These are phyloP conservation scores for Macrophya annulata DNA, from an alignment of 2,888 invertebrate genomes.

Conservation along the genomic window DNA sequence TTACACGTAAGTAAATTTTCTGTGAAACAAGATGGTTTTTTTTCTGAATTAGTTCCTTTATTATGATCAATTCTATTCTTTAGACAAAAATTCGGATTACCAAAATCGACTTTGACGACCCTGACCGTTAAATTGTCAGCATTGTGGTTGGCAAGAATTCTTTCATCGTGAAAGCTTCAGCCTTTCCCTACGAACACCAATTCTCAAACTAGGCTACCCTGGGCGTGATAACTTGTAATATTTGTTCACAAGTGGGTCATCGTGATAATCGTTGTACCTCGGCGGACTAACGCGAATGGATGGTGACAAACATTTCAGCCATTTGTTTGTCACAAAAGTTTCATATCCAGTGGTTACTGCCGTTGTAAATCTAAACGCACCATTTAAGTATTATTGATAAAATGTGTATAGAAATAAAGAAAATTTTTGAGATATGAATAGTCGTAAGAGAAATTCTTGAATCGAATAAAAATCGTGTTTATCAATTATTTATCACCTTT, in stretches of 20 bases:
- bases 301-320: not conserved
- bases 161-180: constrained; percentile 78
- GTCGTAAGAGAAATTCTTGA: not conserved
- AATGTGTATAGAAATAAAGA: not conserved
- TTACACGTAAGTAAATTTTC: constrained; percentile 88
- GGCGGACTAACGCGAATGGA: not conserved
- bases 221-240: not conserved
- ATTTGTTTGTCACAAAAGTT: not conserved
- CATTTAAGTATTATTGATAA: not conserved
- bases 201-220: not conserved
- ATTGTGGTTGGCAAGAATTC: constrained; percentile 81
- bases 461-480: not conserved
- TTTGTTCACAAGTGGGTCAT: not conserved
- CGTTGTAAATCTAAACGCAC: not conserved
- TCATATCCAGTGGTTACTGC: not conserved
- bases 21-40: constrained; percentile 86
- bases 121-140: constrained; percentile 85
- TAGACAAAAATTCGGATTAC: constrained; percentile 87
- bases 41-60: not conserved
- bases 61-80: constrained; percentile 69
- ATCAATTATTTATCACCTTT: constrained; percentile 12
- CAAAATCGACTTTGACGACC: constrained; percentile 84
- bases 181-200: constrained; percentile 1
- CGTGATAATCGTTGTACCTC: not conserved
- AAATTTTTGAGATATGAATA: not conserved